Evolutionary conservation across 2,888 invertebrate genomes (phyloP).

Genomic region (Eupithecia vulgata): DNA sequence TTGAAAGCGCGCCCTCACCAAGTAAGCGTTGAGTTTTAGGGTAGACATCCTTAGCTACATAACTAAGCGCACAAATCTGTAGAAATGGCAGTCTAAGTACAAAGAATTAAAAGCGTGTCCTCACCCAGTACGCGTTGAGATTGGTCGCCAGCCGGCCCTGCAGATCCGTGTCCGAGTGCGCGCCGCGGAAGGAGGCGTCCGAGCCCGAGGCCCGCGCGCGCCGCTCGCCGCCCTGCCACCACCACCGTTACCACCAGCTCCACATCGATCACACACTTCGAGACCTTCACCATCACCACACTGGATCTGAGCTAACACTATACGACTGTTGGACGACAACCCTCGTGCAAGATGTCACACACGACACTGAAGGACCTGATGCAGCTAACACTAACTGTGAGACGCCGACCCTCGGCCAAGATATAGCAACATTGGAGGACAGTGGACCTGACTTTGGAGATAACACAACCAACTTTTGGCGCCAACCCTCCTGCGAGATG

Average conservation of each 20-base stretch:
- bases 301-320: not conserved
- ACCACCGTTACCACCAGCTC: conserved; percentile 53
- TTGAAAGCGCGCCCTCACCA: not conserved
- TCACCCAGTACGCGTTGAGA: conserved; percentile 76
- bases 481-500: not conserved
- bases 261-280: conserved; percentile 58
- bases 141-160: conserved; percentile 71
- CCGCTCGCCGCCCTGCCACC: conserved; percentile 57
- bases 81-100: not conserved
- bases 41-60: not conserved
- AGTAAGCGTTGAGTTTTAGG: not conserved
- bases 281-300: conserved; percentile 25
- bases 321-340: not conserved
- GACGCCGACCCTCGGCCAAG: not conserved
- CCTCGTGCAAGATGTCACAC: not conserved
- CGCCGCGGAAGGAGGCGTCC: conserved; percentile 70
- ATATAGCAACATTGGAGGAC: not conserved
- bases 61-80: not conserved
- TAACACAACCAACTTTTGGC: not conserved
- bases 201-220: conserved; percentile 65
- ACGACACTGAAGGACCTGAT: not conserved
- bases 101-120: conserved; percentile 51
- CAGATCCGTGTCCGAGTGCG: conserved; percentile 76
- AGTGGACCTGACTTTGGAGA: not conserved
- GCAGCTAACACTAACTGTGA: not conserved